Percentiles rank a stretch among this genome's conserved stretches.
These are phyloP conservation scores for Channa striata DNA, from an alignment of 2,797 vertebrate genomes.

Conservation along the genomic window DNA sequence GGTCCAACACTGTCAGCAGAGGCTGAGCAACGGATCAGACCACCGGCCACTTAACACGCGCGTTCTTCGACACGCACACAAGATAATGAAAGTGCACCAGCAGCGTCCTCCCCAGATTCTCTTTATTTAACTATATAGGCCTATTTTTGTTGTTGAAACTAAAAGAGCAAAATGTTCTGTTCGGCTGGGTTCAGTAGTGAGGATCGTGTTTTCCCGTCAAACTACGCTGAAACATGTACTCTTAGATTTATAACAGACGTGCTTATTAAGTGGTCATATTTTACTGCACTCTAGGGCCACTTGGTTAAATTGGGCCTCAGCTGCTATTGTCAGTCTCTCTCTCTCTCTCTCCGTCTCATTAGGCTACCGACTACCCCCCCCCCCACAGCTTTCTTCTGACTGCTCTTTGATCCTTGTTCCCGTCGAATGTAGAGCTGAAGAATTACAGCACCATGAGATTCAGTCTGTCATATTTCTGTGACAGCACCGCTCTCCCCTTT, in stretches of 20 bases:
- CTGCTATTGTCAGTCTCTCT: constrained; percentile 55
- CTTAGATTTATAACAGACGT: constrained; percentile 37
- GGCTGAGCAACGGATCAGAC: constrained; percentile 37
- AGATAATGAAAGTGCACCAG: constrained; percentile 27
- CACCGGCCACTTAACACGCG: constrained; percentile 48
- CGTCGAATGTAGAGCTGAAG: constrained; percentile 47
- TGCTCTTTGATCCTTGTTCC: constrained; percentile 54
- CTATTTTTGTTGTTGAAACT: constrained; percentile 19
- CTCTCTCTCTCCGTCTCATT: constrained; percentile 14
- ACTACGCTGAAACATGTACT: constrained; percentile 38
- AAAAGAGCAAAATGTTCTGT: constrained; percentile 3
- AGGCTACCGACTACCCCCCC: constrained; percentile 4
- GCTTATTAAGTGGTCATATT: constrained; percentile 46
- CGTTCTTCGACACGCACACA: constrained; percentile 1
- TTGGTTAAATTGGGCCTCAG: constrained; percentile 57
- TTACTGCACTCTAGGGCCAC: constrained; percentile 31
- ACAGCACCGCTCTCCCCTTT: constrained; percentile 23
- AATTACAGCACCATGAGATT: constrained; percentile 53
- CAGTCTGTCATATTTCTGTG: constrained; percentile 55
- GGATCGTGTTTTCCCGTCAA: constrained; percentile 21
- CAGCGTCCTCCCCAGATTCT: constrained; percentile 34
- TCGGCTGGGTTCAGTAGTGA: constrained; percentile 5
- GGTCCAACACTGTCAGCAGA: constrained; percentile 51
- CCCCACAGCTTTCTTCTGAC: constrained; percentile 34
- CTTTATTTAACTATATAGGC: constrained; percentile 17